Evolutionary conservation across 2,797 vertebrate species (phyloP).

Genomic region (Cynodonichthys magdalenae): DNA sequence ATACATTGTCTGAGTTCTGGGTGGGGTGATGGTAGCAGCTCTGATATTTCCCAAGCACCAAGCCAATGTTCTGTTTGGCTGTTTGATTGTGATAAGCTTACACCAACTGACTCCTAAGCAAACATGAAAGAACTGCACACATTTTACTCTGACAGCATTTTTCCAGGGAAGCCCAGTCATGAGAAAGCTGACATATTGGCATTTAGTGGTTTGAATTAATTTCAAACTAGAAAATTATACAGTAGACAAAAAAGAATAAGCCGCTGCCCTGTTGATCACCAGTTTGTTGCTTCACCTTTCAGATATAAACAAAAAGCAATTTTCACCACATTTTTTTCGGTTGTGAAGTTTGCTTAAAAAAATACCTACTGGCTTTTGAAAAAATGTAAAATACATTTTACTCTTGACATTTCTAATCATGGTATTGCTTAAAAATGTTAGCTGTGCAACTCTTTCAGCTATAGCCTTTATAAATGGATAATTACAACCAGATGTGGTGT

Average conservation of each 20-base stretch:
- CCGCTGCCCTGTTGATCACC: background rate
- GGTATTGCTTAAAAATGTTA: too few relatives aligned
- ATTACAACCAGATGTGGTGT: too few relatives aligned
- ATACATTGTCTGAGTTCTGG: background rate
- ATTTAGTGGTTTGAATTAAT: background rate
- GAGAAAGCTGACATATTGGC: background rate
- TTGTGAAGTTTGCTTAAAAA: too few relatives aligned
- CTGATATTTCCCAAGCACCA: conserved; percentile 31
- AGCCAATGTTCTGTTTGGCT: conserved; percentile 27
- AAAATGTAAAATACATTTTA: too few relatives aligned
- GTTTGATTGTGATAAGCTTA: conserved; percentile 20
- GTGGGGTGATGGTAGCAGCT: conserved; percentile 7
- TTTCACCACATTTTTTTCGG: too few relatives aligned
- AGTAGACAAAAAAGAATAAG: background rate
- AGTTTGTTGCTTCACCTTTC: background rate
- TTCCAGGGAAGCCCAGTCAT: background rate
- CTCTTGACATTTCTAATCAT: too few relatives aligned
- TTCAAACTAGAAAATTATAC: background rate
- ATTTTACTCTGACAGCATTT: background rate
- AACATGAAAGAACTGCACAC: conserved; percentile 13
- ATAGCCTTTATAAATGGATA: too few relatives aligned
- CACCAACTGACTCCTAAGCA: conserved; percentile 21
- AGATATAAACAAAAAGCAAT: too few relatives aligned
- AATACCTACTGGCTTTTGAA: too few relatives aligned
- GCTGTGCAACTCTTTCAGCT: too few relatives aligned